Base-by-base conservation (phyloP, 2,888 invertebrate species). In the Xestia sexstrigata region DNA sequence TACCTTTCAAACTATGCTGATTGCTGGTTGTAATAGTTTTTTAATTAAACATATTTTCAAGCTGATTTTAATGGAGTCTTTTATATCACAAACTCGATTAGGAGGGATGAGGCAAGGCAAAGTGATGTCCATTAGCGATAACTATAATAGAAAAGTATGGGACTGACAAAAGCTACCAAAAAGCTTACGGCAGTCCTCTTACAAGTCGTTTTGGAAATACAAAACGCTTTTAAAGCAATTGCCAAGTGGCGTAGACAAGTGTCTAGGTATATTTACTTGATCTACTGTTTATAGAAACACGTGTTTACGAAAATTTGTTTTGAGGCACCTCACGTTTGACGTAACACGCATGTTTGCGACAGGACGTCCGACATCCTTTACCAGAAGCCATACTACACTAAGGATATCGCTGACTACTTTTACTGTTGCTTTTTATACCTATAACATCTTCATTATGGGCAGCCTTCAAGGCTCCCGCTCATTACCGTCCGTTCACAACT, bases 361-460 rank as follows among this genome's bases (percentile, higher is more conserved):
- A 30, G 63, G 63, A 63, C 63, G 7, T 63, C 63, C 63, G 23
- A 39, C 35, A 39, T 23, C 23, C 2, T 63, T 39, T 39, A 63
- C 23, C 20, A 39, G 13, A 39, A 39, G 39, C 49, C 9, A 15
- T 17, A 74, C n/a, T 45, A n/a, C 11, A 7, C 2, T 5, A 1
- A 30, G 6, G 2, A 20, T 23, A 35, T 63, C 15, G 23, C 17
- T 52, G 1, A 47, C 1, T 8, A n/a, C n/a, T 45, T n/a, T n/a
- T n/a, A n/a, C n/a, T n/a, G n/a, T n/a, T n/a, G n/a, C n/a, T n/a
- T n/a, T n/a, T n/a, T n/a, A 8, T 47, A 95, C 96, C 93, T 94
- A 88, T 15, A 96, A 75, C 67, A 93, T 76, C 20, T 83, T 85
- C 74, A 95, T 83, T 0, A 89, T 60, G 0, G 89, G 71, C 2